Evolutionary conservation across 2,888 invertebrate species (phyloP), one percentile per base, ranked within the genome.

Genomic region (Aradus depressus): DNA sequence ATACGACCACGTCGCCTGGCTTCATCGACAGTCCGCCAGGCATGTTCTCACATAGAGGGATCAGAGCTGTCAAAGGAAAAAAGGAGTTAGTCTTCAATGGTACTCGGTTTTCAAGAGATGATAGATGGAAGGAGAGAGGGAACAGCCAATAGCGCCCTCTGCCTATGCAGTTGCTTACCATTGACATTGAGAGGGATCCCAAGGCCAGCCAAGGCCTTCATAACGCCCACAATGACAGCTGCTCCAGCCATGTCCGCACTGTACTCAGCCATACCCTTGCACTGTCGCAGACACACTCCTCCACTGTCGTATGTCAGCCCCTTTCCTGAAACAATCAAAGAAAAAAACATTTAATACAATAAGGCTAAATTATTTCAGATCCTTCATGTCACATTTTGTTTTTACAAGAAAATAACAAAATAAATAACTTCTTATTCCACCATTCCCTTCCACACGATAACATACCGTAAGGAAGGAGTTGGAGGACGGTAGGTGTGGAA

Each of bases 21-120:
- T 69, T 73, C 25, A 77, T 68, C 2, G 70, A 69, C 64, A 76
- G 76, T 47, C 79, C 79, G 26, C 78, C 70, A 3, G 79, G 63
- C 32, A 72, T 69, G 59, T 71, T 71, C 60, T 71, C 71, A 54
- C 69, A 69, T 21, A 71, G 60, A 3, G 70, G 68, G 41, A 71
- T 66, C 3, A 70, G 59, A 2, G 67, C 69, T 55, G 66, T 28
- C 12, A 28, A 8, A 10, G 8, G 10, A 8, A 28, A 28, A 28
- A n/a, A n/a, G n/a, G n/a, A n/a, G n/a, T n/a, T n/a, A n/a, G n/a
- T n/a, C n/a, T n/a, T n/a, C n/a, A n/a, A n/a, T n/a, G n/a, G n/a
- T n/a, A n/a, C n/a, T n/a, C n/a, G n/a, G n/a, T n/a, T n/a, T n/a
- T n/a, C n/a, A n/a, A n/a, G n/a, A n/a, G n/a, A n/a, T n/a, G n/a